Evolutionary conservation across 2,888 invertebrate species (phyloP), one percentile per base, ranked within the genome.

Genomic region (Dynastes tityus): DNA sequence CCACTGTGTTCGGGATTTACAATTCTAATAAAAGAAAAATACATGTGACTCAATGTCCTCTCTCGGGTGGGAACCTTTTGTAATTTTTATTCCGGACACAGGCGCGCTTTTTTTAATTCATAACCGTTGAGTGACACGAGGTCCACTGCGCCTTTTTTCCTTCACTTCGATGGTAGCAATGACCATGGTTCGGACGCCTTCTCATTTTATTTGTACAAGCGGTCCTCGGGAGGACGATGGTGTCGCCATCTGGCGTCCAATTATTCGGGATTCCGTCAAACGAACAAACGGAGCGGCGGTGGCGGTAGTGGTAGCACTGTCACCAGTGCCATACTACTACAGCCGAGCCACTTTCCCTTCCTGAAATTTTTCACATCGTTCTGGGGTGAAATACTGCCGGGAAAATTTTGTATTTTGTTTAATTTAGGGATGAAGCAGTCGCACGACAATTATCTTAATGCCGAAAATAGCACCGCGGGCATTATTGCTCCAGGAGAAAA

Each of bases 171-270:
- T 27, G 37, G 67, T 22, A 45, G 45, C 8, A 45, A 8, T 8
- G 2, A 8, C 11, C 45, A 16, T 16, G 63, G 55, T 22, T n/a
- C 22, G 67, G 49, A 45, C 4, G 58, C 76, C 61, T 76, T 76
- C 75, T 80, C 77, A 78, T 80, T 80, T 79, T 75, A 71, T 55
- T 76, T 68, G 78, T 75, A 78, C 74, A 68, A 78, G 75, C 79
- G 76, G 76, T 75, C 71, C 80, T 67, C 76, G 80, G 75, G 68
- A 76, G 70, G 76, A 78, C 78, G 79, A 80, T 77, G 79, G 79
- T 16, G 58, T 51, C 67, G 78, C 76, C 80, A 81, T 79, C 79
- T 81, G 81, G 78, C 80, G 80, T 78, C 63, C 79, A 78, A 74
- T 73, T 79, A 78, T 80, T 79, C 80, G 70, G 73, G 67, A 51